phyloP scores from a whole-genome alignment of 2,888 invertebrate species.

The Cantharis flavilabris region DNA sequence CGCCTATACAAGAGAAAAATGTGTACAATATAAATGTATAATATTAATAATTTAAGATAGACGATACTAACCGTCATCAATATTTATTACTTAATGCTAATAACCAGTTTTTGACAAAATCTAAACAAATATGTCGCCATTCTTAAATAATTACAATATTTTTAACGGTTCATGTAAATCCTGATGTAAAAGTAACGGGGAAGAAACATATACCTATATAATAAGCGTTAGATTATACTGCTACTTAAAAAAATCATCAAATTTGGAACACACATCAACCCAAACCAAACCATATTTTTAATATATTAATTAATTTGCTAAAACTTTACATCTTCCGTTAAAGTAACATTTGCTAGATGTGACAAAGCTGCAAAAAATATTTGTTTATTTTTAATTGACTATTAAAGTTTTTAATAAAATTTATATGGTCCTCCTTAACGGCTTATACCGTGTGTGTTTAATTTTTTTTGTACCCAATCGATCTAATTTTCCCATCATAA shows the following conservation, averaged over 20 bases:
- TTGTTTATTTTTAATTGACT: neutral
- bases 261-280: neutral
- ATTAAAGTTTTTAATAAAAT: neutral
- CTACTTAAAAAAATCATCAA: neutral
- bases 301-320: neutral
- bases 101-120: constrained; percentile 1
- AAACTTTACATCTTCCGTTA: neutral
- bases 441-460: neutral
- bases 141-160: neutral
- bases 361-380: neutral
- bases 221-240: neutral
- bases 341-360: neutral
- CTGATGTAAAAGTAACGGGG: neutral
- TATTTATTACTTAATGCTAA: neutral
- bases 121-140: neutral
- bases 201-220: too few species aligned
- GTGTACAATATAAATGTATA: neutral
- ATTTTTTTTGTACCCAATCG: neutral
- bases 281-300: neutral
- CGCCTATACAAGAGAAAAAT: neutral
- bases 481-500: neutral
- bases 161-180: neutral
- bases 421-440: neutral
- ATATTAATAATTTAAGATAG: neutral
- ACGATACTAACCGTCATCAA: neutral